Evolutionary conservation across 2,888 invertebrate genomes (phyloP).

Genomic region (Exephanes ischioxanthus): DNA sequence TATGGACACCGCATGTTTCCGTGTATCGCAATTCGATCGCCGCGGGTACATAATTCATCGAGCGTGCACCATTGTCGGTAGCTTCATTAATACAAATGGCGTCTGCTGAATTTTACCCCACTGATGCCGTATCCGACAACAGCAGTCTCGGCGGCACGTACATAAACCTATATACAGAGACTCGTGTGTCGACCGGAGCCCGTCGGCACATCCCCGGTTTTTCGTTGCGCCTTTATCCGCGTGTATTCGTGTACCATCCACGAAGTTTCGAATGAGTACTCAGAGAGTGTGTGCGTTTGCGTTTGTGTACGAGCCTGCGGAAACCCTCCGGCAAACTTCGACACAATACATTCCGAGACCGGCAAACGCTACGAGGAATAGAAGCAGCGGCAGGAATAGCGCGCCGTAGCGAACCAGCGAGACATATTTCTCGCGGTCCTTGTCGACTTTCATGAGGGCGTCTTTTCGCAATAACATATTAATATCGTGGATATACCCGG

Average conservation of each 20-base stretch:
- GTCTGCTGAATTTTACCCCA: conserved; percentile 84
- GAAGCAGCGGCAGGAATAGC: conserved; percentile 2
- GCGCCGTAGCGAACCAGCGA: conserved; percentile 51
- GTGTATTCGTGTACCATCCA: conserved; percentile 55
- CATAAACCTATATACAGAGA: conserved; percentile 44
- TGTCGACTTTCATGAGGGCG: conserved; percentile 85
- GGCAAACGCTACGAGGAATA: conserved; percentile 46
- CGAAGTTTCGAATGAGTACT: conserved; percentile 53
- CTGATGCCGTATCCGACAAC: conserved; percentile 64
- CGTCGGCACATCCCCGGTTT: conserved; percentile 27
- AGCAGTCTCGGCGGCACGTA: conserved; percentile 8
- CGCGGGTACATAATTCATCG: conserved; percentile 84
- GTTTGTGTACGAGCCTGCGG: conserved; percentile 47
- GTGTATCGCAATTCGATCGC: conserved; percentile 81
- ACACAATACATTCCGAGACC: conserved; percentile 66
- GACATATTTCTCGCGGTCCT: conserved; percentile 83
- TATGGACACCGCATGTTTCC: conserved; percentile 74
- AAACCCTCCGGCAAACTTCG: conserved; percentile 61
- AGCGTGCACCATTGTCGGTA: conserved; percentile 84
- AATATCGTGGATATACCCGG: conserved; percentile 78
- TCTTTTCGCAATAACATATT: conserved; percentile 85
- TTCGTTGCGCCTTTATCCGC: conserved; percentile 19
- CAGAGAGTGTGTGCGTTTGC: conserved; percentile 2
- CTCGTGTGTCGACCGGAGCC: conserved; percentile 60
- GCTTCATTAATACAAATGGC: conserved; percentile 85